Evolutionary conservation across 2,797 vertebrate species (phyloP), one percentile per base, ranked within the genome.

Genomic region (Cichlasoma orientale): DNA sequence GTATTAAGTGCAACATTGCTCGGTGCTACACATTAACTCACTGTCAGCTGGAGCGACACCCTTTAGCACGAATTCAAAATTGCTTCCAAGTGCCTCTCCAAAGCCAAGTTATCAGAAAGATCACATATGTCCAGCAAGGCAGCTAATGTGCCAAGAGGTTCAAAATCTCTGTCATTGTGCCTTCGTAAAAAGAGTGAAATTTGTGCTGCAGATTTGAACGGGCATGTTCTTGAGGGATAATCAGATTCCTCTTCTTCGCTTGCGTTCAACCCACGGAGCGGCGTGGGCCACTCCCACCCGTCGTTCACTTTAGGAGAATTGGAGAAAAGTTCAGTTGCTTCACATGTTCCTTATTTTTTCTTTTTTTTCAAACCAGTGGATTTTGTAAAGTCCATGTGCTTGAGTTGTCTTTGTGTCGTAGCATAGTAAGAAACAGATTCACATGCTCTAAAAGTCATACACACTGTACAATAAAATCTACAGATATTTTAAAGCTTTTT

Each of bases 361-460:
- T 50, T 70, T 41, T 57, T 70, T 56, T 72, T 44, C 44, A 12
- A 59, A 84, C 80, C n/a, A 55, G 74, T 89, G 83, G 75, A 54
- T 79, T 86, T 76, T 59, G 18, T 83, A 57, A 80, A 79, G 92
- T 90, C 87, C 82, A 80, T 95, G 94, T 95, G 93, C 93, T 94
- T 93, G 84, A 90, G 80, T 92, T 89, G 56, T 89, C 87, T 91
- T 89, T 91, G 91, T 94, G 87, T 92, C 90, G 88, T 91, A 91
- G 92, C 92, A 92, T 93, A 91, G 89, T 94, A 94, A 88, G 92
- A 94, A 95, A 95, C 87, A 77, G 85, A 89, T 90, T 93, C 80
- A 95, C 95, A 96, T 96, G 95, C 95, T 94, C 92, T 91, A 94
- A 94, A 95, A 94, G 86, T 93, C 93, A 93, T 89, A 94, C 93